A percentile compares a stretch with the other conserved stretches of the same genome.
Conservation (phyloP, 2,797 vertebrate species). For the Carduelis carduelis region DNA sequence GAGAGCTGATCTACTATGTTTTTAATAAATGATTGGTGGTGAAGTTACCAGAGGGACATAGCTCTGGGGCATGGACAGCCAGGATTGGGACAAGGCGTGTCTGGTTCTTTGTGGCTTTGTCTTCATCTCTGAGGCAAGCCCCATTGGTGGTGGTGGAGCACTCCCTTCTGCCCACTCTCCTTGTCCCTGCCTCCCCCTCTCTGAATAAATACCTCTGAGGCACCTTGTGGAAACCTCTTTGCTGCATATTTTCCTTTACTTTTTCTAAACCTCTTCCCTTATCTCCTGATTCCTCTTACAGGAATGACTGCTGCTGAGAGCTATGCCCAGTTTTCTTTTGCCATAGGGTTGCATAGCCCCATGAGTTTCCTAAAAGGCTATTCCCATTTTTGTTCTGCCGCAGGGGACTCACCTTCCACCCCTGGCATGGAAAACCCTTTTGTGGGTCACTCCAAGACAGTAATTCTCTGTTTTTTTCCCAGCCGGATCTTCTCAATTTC, state of each 20-base stretch:
- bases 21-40: neutral
- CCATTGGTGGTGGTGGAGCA: neutral
- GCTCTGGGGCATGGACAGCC: neutral
- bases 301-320: neutral
- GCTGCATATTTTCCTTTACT: neutral
- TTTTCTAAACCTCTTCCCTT: conserved; percentile 13
- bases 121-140: neutral
- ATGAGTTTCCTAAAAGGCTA: neutral
- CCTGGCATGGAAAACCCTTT: neutral
- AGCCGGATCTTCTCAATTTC: conserved; percentile 98
- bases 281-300: neutral
- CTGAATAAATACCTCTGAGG: conserved; percentile 28
- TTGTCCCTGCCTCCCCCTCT: neutral
- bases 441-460: neutral
- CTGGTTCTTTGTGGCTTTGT: neutral
- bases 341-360: neutral
- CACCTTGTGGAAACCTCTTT: conserved; percentile 20
- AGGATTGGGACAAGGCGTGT: neutral
- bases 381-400: neutral
- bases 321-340: neutral
- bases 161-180: neutral
- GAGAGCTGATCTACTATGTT: neutral
- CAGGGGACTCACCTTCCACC: neutral
- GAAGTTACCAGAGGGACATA: neutral
- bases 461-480: conserved; percentile 28